phyloP scores from a whole-genome alignment of 2,888 invertebrate genomes.

The Agrochola lychnidis region DNA sequence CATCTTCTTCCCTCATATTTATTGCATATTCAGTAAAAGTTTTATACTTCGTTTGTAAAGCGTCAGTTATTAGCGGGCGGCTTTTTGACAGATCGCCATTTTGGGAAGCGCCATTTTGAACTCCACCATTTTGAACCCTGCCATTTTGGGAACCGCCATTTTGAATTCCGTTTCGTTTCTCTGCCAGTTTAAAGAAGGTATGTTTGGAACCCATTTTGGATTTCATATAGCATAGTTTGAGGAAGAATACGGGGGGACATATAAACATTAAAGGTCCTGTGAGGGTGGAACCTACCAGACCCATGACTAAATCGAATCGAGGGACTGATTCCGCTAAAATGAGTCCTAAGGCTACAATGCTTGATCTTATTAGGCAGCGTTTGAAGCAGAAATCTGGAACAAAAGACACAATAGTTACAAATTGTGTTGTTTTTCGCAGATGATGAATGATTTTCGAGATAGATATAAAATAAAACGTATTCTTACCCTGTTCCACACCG shows the following conservation, averaged over 20 bases:
- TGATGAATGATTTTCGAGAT: too few relatives aligned
- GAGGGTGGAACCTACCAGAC: slow-evolving; percentile 95
- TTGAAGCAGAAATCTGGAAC: slow-evolving; percentile 93
- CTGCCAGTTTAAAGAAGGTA: slow-evolving; percentile 9
- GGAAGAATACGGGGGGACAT: slow-evolving; percentile 95
- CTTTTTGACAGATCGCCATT: slow-evolving; percentile 71
- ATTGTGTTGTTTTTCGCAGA: background rate
- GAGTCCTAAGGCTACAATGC: slow-evolving; percentile 93
- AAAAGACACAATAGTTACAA: background rate
- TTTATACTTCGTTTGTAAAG: slow-evolving; percentile 75
- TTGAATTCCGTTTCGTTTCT: slow-evolving; percentile 11
- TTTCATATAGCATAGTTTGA: slow-evolving; percentile 91
- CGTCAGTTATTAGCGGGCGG: slow-evolving; percentile 75
- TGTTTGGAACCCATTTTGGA: slow-evolving; percentile 63
- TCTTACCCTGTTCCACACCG: background rate
- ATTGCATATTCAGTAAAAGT: slow-evolving; percentile 75
- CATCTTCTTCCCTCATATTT: slow-evolving; percentile 66
- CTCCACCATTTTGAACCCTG: slow-evolving; percentile 58
- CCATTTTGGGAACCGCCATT: slow-evolving; percentile 54
- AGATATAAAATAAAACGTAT: too few relatives aligned
- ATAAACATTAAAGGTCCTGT: slow-evolving; percentile 96
- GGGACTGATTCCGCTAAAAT: slow-evolving; percentile 96
- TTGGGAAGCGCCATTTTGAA: slow-evolving; percentile 58
- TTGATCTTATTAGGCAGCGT: slow-evolving; percentile 93
- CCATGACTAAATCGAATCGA: slow-evolving; percentile 96